A percentile compares a stretch with the other conserved stretches of the same genome.
These are phyloP conservation scores for Hoplodrina blanda DNA, from an alignment of 2,888 invertebrate genomes.

Conservation along the genomic window DNA sequence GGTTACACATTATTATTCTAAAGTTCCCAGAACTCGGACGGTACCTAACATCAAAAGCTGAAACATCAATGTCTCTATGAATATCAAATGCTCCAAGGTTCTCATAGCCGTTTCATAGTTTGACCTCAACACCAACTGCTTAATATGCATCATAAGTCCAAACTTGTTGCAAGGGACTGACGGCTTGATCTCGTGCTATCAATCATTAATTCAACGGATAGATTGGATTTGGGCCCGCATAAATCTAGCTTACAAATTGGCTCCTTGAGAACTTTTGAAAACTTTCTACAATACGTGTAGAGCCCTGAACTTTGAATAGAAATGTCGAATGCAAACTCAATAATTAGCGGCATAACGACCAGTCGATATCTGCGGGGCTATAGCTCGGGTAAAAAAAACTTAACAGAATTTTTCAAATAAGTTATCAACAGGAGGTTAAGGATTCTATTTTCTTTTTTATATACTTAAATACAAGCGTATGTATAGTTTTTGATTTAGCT, in stretches of 20 bases:
- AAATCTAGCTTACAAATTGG: slow-evolving; percentile 70
- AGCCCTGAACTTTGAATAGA: slow-evolving; percentile 61
- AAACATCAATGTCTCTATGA: slow-evolving; percentile 43
- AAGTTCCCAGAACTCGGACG: slow-evolving; percentile 1
- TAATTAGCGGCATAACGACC: slow-evolving; percentile 42
- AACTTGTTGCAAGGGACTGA: slow-evolving; percentile 65
- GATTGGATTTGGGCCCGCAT: slow-evolving; percentile 74
- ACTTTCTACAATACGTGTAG: slow-evolving; percentile 69
- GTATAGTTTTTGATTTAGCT: no score
- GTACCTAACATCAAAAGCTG: slow-evolving; percentile 23
- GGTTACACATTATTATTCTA: neutral
- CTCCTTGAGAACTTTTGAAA: slow-evolving; percentile 64
- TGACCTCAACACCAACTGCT: slow-evolving; percentile 50
- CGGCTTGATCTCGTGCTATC: slow-evolving; percentile 68
- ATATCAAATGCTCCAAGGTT: slow-evolving; percentile 34
- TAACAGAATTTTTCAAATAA: neutral
- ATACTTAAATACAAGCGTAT: no score
- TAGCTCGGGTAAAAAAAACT: neutral
- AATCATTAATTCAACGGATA: slow-evolving; percentile 72
- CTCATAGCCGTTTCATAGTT: slow-evolving; percentile 19
- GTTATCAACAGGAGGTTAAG: no score
- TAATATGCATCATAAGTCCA: slow-evolving; percentile 66
- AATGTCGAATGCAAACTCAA: slow-evolving; percentile 67
- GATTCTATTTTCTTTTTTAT: no score
- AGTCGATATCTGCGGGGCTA: neutral